Conservation (phyloP, 2,888 invertebrate genomes). For the Hyppa rectilinea region DNA sequence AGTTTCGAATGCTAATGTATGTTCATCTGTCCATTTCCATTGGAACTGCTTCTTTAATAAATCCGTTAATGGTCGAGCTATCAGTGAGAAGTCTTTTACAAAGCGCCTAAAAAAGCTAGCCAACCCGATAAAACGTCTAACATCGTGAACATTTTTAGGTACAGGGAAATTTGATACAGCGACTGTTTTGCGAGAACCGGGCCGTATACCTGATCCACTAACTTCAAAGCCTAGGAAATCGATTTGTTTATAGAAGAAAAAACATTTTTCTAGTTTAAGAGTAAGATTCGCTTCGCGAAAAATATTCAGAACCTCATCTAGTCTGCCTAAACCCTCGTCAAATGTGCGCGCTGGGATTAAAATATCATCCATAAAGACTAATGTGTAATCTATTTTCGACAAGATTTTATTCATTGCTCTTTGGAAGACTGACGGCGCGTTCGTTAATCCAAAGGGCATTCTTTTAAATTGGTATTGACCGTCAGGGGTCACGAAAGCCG, state of each 20-base stretch:
- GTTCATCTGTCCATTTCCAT: slow-evolving; percentile 53
- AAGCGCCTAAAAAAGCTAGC: slow-evolving; percentile 69
- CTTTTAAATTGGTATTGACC: slow-evolving; percentile 60
- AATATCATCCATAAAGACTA: slow-evolving; percentile 66
- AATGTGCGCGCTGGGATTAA: slow-evolving; percentile 53
- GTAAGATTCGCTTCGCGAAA: slow-evolving; percentile 51
- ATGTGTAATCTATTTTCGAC: slow-evolving; percentile 7
- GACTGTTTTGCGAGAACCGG: slow-evolving; percentile 54
- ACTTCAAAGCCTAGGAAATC: slow-evolving; percentile 68
- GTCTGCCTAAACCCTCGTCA: slow-evolving; percentile 45
- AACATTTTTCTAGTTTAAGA: slow-evolving; percentile 65
- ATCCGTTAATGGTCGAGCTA: slow-evolving; percentile 64
- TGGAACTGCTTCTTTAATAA: slow-evolving; percentile 27
- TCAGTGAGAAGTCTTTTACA: slow-evolving; percentile 61
- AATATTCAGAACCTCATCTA: slow-evolving; percentile 47
- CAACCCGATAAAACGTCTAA: slow-evolving; percentile 68
- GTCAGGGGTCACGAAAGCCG: slow-evolving; percentile 66
- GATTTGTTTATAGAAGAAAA: slow-evolving; percentile 59
- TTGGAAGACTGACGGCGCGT: no score
- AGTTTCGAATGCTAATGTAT: slow-evolving; percentile 55
- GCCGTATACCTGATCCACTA: slow-evolving; percentile 54
- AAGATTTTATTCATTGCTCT: slow-evolving; percentile 64
- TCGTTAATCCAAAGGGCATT: slow-evolving; percentile 66
- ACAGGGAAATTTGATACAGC: slow-evolving; percentile 55
- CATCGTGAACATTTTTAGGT: slow-evolving; percentile 61